These are phyloP conservation scores for Rhinichthys osculus DNA, from an alignment of 2,797 vertebrate genomes.

Conservation along the genomic window DNA sequence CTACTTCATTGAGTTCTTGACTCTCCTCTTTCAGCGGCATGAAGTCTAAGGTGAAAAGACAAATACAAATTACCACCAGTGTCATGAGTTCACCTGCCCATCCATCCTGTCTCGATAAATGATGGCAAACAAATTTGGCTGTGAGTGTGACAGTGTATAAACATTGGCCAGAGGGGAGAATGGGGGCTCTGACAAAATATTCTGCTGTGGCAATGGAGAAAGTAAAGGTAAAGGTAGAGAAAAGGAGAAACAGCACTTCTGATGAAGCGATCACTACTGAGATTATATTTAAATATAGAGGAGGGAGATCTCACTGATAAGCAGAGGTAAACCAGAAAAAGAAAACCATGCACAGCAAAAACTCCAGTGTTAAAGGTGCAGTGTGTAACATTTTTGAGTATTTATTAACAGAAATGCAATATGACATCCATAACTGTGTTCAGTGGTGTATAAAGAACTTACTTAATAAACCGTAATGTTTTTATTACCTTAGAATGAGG, in stretches of 20 bases:
- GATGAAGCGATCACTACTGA: too few species aligned
- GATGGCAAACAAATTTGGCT: neutral
- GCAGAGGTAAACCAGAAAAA: too few species aligned
- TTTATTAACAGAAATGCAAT: too few species aligned
- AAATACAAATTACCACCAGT: neutral
- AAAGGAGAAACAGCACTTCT: neutral
- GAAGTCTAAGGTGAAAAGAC: neutral
- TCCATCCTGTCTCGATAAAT: neutral
- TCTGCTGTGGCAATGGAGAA: neutral
- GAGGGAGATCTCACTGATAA: too few species aligned
- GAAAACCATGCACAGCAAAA: too few species aligned
- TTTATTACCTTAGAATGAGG: too few species aligned
- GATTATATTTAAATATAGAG: too few species aligned
- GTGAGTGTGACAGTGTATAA: neutral
- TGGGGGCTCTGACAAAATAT: neutral
- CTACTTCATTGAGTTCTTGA: neutral
- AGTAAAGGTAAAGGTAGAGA: neutral
- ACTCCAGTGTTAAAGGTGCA: too few species aligned
- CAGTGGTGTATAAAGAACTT: too few species aligned
- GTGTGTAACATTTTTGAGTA: too few species aligned
- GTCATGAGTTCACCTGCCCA: neutral
- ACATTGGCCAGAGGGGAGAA: neutral
- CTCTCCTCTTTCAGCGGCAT: neutral
- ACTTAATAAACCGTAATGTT: too few species aligned
- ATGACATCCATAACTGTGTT: too few species aligned